Conservation (phyloP, 2,113 vertebrate species). For the Lethenteron reissneri region DNA sequence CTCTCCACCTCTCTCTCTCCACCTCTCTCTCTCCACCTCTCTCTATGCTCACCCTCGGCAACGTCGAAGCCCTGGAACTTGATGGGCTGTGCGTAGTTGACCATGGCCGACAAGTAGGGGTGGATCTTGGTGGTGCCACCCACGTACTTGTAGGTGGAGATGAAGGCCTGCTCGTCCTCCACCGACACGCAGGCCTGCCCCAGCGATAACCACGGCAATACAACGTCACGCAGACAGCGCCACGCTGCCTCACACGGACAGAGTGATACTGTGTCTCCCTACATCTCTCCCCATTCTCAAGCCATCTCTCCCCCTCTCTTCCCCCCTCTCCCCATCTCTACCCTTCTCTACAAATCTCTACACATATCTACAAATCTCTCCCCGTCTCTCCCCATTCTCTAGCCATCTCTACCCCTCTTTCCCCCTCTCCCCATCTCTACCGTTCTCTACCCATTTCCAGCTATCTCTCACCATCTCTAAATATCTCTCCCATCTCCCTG, state of each 20-base stretch:
- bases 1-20: neutral
- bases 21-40: constrained; percentile 3
- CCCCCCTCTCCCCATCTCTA: too few relatives aligned
- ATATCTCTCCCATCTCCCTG: too few relatives aligned
- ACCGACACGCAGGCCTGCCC: constrained; percentile 39
- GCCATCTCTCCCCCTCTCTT: too few relatives aligned
- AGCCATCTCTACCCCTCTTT: too few relatives aligned
- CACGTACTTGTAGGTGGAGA: constrained; percentile 88
- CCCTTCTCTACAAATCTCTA: too few relatives aligned
- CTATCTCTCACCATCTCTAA: too few relatives aligned
- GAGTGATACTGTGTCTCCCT: neutral
- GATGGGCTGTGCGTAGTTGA: constrained; percentile 95
- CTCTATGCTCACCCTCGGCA: constrained; percentile 46
- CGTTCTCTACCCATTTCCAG: too few relatives aligned
- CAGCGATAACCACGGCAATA: too few relatives aligned
- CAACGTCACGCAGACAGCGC: too few relatives aligned
- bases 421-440: too few relatives aligned
- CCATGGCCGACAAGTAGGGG: constrained; percentile 82
- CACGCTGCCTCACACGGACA: neutral
- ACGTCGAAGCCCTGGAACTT: constrained; percentile 91
- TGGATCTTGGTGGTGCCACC: constrained; percentile 96
- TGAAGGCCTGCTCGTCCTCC: constrained; percentile 81
- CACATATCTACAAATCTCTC: too few relatives aligned
- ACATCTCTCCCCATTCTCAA: neutral
- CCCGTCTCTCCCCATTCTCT: too few relatives aligned